These are phyloP conservation scores for Istiophorus platypterus DNA, from an alignment of 2,113 vertebrate genomes.

Conservation along the genomic window DNA sequence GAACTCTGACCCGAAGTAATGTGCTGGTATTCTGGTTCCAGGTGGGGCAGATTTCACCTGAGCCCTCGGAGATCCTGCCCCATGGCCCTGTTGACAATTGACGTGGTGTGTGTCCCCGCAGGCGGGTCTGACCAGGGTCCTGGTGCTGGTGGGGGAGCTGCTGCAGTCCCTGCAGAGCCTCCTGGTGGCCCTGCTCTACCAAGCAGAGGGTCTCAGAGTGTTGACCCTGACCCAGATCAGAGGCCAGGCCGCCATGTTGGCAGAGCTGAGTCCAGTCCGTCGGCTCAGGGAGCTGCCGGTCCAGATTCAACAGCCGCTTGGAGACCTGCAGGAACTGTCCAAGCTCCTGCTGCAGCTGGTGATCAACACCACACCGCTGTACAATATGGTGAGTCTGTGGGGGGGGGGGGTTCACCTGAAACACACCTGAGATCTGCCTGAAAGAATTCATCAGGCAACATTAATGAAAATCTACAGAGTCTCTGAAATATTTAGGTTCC, in stretches of 20 bases:
- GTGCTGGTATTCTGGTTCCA: no score
- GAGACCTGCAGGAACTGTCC: constrained; percentile 72
- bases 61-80: neutral
- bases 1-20: no score
- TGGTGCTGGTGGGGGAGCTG: constrained; percentile 54
- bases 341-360: constrained; percentile 79
- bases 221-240: constrained; percentile 31
- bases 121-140: constrained; percentile 66
- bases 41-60: no score
- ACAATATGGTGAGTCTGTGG: constrained; percentile 73
- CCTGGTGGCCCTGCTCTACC: constrained; percentile 61
- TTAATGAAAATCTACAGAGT: no score
- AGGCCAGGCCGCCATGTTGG: constrained; percentile 35
- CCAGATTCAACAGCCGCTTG: constrained; percentile 58
- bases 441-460: no score
- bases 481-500: no score
- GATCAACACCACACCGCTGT: constrained; percentile 82
- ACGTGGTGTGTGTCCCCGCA: constrained; percentile 31
- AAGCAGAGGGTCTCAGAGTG: constrained; percentile 52
- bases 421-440: neutral
- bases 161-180: constrained; percentile 68
- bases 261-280: constrained; percentile 50
- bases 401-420: neutral
- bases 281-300: constrained; percentile 65
- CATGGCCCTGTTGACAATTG: neutral